phyloP scores from a whole-genome alignment of 2,888 invertebrate genomes.

The Coleophora deauratella region DNA sequence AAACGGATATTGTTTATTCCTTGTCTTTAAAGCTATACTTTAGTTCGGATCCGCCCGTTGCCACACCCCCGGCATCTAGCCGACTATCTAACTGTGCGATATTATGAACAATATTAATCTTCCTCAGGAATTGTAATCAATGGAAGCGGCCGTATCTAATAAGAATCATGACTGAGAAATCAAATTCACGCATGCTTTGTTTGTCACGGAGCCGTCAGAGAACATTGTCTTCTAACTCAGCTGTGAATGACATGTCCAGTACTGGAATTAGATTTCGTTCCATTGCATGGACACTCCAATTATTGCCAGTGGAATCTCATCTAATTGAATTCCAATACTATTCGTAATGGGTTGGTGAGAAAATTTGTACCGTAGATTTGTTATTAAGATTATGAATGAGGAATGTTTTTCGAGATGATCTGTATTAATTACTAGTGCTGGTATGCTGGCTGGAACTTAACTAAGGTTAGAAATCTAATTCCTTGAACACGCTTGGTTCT shows the following conservation, averaged over 20 bases:
- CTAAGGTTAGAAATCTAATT: background rate
- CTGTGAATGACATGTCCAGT: background rate
- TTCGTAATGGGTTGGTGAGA: constrained; percentile 49
- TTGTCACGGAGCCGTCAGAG: background rate
- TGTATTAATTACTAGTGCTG: constrained; percentile 13
- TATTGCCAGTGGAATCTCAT: constrained; percentile 36
- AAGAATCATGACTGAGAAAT: no score
- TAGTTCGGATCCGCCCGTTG: constrained; percentile 47
- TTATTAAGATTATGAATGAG: constrained; percentile 60
- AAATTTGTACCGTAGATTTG: constrained; percentile 53
- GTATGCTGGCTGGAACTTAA: background rate
- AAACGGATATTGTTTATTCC: constrained; percentile 41
- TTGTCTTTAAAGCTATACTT: constrained; percentile 37
- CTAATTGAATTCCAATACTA: constrained; percentile 55
- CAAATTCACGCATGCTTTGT: background rate
- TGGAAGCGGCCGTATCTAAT: background rate
- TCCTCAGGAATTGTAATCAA: constrained; percentile 14
- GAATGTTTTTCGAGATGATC: constrained; percentile 37
- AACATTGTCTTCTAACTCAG: background rate
- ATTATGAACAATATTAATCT: constrained; percentile 40
- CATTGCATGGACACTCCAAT: constrained; percentile 30
- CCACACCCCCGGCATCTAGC: constrained; percentile 51
- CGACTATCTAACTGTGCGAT: constrained; percentile 42
- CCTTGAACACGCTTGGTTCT: no score
- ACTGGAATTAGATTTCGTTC: background rate